phyloP scores from a whole-genome alignment of 30 jellyfish, hydroid and myxozoan genomes.

The Cassiopea andromeda region DNA sequence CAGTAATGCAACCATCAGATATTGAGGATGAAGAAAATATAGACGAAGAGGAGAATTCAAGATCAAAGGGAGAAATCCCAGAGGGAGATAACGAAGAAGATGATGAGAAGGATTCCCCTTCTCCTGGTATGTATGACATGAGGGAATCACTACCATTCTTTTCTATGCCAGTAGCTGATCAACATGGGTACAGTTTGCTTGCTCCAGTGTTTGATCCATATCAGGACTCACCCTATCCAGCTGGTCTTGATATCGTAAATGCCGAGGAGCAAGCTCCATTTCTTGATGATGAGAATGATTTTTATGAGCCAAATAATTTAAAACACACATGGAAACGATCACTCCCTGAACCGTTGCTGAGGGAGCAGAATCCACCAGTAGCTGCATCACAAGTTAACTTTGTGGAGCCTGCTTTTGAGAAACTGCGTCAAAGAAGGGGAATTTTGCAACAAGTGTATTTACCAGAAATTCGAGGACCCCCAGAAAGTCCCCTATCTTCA shows the following conservation, averaged over 20 bases:
- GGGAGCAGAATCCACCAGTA: not conserved
- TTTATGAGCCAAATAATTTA: slow-evolving; percentile 49
- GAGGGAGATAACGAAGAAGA: slow-evolving; percentile 58
- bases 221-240: slow-evolving; percentile 54
- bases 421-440: slow-evolving; percentile 31
- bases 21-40: slow-evolving; percentile 42
- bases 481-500: not conserved
- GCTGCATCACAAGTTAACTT: not conserved
- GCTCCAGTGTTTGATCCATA: slow-evolving; percentile 62
- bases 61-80: slow-evolving; percentile 77
- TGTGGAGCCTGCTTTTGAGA: not conserved
- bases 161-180: slow-evolving; percentile 80
- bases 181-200: slow-evolving; percentile 63
- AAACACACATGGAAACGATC: slow-evolving; percentile 59
- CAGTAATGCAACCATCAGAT: slow-evolving; percentile 24
- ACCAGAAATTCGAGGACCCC: not conserved
- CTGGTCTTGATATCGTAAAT: slow-evolving; percentile 47
- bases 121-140: slow-evolving; percentile 53
- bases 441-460: not conserved
- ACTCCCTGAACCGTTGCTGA: slow-evolving; percentile 15
- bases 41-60: slow-evolving; percentile 52
- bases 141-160: slow-evolving; percentile 72
- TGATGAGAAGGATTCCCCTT: slow-evolving; percentile 41
- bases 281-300: slow-evolving; percentile 46
- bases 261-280: slow-evolving; percentile 61